phyloP scores from a whole-genome alignment of 2,797 vertebrate species.

The Selene dorsalis region DNA sequence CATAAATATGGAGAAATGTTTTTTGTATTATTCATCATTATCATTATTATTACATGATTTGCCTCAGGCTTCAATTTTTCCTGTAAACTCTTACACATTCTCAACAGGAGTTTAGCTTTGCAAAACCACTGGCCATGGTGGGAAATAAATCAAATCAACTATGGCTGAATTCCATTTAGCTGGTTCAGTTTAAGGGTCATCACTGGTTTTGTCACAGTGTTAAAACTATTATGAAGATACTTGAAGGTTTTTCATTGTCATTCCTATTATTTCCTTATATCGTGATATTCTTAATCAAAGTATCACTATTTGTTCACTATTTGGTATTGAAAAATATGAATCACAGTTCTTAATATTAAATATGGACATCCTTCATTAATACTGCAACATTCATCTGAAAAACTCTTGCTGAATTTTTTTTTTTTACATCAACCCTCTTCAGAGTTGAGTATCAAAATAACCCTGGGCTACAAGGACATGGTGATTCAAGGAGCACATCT shows the following conservation, averaged over 20 bases:
- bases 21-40: too few species aligned
- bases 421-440: neutral
- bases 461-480: neutral
- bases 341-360: neutral
- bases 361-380: neutral
- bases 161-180: neutral
- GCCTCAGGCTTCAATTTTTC: slow-evolving; percentile 31
- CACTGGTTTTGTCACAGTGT: neutral
- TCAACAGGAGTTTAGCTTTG: slow-evolving; percentile 27
- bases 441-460: neutral
- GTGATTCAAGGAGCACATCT: neutral
- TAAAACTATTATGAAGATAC: neutral
- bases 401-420: neutral
- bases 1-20: slow-evolving; percentile 28
- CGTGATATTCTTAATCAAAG: neutral
- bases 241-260: neutral
- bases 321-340: neutral
- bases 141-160: neutral
- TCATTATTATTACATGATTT: neutral
- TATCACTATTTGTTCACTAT: too few species aligned
- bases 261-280: neutral
- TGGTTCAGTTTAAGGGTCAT: neutral
- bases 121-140: neutral
- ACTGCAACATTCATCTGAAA: neutral
- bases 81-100: slow-evolving; percentile 22